Conservation (phyloP, 2,888 invertebrate genomes). For the Entomobrya proxima region DNA sequence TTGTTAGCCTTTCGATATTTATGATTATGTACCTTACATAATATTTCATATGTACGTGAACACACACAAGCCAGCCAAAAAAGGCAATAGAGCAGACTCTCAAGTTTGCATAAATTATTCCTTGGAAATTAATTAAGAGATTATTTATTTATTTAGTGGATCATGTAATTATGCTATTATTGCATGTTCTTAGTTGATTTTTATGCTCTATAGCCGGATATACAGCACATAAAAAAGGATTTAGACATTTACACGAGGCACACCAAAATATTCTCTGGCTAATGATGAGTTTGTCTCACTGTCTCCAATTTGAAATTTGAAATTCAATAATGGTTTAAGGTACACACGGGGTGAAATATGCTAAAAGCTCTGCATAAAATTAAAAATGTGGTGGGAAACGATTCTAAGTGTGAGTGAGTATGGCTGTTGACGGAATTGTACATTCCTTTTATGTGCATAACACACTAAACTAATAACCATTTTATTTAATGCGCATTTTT, state of each 20-base stretch:
- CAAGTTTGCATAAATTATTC: neutral
- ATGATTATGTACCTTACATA: too few relatives aligned
- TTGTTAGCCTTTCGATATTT: constrained; percentile 7
- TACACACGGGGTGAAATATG: neutral
- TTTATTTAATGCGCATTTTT: constrained; percentile 7
- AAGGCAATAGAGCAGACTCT: constrained; percentile 13
- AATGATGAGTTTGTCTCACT: neutral
- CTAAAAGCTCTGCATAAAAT: too few relatives aligned
- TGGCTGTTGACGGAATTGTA: neutral
- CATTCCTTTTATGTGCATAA: neutral
- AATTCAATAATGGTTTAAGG: neutral
- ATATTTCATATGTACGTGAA: neutral
- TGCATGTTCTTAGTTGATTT: neutral
- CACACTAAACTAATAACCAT: constrained; percentile 19
- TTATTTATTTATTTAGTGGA: constrained; percentile 16
- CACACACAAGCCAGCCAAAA: neutral
- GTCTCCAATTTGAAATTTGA: neutral
- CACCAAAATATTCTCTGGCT: too few relatives aligned
- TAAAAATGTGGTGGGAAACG: too few relatives aligned
- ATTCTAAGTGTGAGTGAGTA: too few relatives aligned
- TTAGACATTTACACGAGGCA: neutral
- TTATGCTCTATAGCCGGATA: too few relatives aligned
- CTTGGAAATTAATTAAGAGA: constrained; percentile 9
- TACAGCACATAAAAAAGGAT: neutral
- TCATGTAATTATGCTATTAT: neutral